Evolutionary conservation across 2,113 vertebrate genomes (phyloP).

Genomic region (Petroica traversi): DNA sequence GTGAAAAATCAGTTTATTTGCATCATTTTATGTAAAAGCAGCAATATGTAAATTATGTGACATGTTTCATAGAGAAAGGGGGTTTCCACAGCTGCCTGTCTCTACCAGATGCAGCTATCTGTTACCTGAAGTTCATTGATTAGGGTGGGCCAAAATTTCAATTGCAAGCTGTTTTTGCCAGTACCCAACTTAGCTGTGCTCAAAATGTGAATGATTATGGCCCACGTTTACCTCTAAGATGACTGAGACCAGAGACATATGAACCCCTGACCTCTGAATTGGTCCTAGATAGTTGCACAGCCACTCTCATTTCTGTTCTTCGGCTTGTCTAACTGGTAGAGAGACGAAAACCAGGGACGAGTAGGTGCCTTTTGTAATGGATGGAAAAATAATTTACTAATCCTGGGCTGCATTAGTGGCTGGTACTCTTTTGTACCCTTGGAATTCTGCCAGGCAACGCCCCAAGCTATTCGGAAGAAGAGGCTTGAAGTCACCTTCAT

Average conservation of each 20-base stretch:
- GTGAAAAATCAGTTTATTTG: neutral
- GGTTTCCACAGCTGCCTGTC: neutral
- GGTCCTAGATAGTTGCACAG: neutral
- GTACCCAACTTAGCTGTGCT: neutral
- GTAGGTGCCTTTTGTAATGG: neutral
- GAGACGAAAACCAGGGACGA: neutral
- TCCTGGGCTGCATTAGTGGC: neutral
- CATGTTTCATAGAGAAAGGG: neutral
- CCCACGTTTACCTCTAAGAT: neutral
- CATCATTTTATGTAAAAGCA: neutral
- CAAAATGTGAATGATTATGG: neutral
- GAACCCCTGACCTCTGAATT: neutral
- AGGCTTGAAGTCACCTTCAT: neutral
- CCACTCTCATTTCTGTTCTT: neutral
- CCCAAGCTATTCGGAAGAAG: rapidly evolving
- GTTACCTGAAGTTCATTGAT: neutral
- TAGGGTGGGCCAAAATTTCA: neutral
- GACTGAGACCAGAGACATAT: neutral
- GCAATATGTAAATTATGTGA: neutral
- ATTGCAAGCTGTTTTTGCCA: neutral
- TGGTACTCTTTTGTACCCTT: neutral
- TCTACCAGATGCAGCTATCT: neutral
- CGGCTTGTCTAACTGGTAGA: neutral
- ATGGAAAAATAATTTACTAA: neutral
- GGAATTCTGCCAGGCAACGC: neutral